These are phyloP conservation scores for Eremobia ochroleuca DNA, from an alignment of 2,888 invertebrate species.

Conservation along the genomic window DNA sequence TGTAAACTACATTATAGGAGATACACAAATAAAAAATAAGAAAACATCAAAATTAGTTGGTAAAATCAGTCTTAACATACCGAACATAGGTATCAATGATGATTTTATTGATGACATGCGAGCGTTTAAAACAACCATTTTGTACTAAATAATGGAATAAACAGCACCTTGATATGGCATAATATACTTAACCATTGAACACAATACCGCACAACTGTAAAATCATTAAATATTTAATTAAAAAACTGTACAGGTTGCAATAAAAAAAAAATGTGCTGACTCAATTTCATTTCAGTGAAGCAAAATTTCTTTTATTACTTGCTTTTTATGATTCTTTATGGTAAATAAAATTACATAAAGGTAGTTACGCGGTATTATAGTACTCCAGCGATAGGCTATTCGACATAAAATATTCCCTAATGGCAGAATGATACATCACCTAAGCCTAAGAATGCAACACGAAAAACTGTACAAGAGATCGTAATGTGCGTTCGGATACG, in stretches of 20 bases:
- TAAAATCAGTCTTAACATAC: slow-evolving; percentile 85
- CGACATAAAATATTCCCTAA: slow-evolving; percentile 62
- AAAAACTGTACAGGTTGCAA: slow-evolving; percentile 14
- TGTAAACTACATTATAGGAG: slow-evolving; percentile 62
- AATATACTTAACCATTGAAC: slow-evolving; percentile 54
- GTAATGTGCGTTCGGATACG: slow-evolving; percentile 80
- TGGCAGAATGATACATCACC: slow-evolving; percentile 69
- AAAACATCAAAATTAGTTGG: slow-evolving; percentile 72
- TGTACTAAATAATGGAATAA: slow-evolving; percentile 83
- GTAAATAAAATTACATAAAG: not conserved
- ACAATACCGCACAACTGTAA: slow-evolving; percentile 64
- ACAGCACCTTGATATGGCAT: slow-evolving; percentile 84
- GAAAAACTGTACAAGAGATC: slow-evolving; percentile 78
- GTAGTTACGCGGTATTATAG: slow-evolving; percentile 52
- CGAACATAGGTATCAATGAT: slow-evolving; percentile 62
- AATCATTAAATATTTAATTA: not conserved
- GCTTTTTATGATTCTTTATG: slow-evolving; percentile 5
- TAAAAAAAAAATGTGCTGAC: not conserved
- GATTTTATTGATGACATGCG: slow-evolving; percentile 70
- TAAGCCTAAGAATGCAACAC: slow-evolving; percentile 70
- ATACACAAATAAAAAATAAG: slow-evolving; percentile 75
- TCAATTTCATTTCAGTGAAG: slow-evolving; percentile 16
- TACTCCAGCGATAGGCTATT: slow-evolving; percentile 58
- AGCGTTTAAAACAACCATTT: slow-evolving; percentile 70
- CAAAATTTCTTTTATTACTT: slow-evolving; percentile 16